Conservation (phyloP, 2,797 vertebrate species). For the Gymnodraco acuticeps region DNA sequence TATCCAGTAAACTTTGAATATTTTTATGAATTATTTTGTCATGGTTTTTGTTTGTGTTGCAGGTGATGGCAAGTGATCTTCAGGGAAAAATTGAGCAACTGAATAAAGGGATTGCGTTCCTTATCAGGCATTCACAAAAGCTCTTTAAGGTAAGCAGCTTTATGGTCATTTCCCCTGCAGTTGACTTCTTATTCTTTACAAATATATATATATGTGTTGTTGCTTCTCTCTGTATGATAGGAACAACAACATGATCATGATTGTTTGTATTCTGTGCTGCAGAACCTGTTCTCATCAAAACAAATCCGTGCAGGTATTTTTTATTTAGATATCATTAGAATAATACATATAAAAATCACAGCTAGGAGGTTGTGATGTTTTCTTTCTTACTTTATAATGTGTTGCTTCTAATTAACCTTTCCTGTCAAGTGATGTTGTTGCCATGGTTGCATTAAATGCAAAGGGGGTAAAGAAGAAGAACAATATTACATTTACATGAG, state of each 20-base stretch:
- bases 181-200: background rate
- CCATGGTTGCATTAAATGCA: slow-evolving; percentile 38
- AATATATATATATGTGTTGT: background rate
- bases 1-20: background rate
- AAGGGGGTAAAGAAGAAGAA: background rate
- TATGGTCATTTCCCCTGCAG: background rate
- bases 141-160: slow-evolving; percentile 89
- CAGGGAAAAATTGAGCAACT: slow-evolving; percentile 93
- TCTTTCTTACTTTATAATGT: background rate
- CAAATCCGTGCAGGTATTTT: background rate
- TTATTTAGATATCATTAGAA: background rate
- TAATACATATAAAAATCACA: background rate
- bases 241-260: background rate
- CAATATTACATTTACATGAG: slow-evolving; percentile 3
- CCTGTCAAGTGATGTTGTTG: slow-evolving; percentile 21
- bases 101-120: slow-evolving; percentile 93
- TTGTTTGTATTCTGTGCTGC: background rate
- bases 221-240: background rate
- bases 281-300: background rate
- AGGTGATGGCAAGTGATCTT: slow-evolving; percentile 94
- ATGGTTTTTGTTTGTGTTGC: background rate
- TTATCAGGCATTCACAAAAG: slow-evolving; percentile 98
- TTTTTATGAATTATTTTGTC: background rate
- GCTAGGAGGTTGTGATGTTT: background rate
- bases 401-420: background rate